Percentiles rank a stretch among this genome's conserved stretches.
These are phyloP conservation scores for Tetragonula carbonaria DNA, from an alignment of 2,888 invertebrate species.

Conservation along the genomic window DNA sequence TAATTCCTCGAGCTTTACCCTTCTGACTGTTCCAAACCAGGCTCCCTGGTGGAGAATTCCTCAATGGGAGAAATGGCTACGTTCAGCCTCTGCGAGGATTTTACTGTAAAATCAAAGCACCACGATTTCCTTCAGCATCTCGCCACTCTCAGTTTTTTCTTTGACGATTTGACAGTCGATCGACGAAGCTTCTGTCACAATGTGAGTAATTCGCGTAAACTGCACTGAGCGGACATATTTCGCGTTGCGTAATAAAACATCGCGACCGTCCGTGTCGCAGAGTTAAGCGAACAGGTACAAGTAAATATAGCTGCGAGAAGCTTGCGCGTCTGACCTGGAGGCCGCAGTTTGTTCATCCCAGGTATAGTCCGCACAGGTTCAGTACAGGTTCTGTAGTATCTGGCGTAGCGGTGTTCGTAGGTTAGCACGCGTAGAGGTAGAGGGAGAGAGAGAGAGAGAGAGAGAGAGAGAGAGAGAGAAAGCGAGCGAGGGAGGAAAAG, in stretches of 20 bases:
- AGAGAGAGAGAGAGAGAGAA: not conserved
- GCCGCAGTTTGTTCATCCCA: constrained; percentile 54
- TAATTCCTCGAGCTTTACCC: constrained; percentile 8
- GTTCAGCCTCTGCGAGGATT: not conserved
- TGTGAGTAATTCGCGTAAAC: too few species aligned
- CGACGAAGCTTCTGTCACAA: too few species aligned
- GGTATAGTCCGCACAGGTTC: constrained; percentile 38
- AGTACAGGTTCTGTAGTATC: constrained; percentile 39
- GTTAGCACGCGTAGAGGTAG: constrained; percentile 25
- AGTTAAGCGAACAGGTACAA: constrained; percentile 24
- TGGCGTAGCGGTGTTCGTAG: constrained; percentile 21
- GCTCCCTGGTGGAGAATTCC: too few species aligned
- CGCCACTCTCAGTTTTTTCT: not conserved
- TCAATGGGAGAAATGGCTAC: too few species aligned
- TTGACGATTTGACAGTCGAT: too few species aligned
- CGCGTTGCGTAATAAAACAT: constrained; percentile 2
- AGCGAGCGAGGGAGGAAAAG: not conserved
- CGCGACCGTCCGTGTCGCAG: constrained; percentile 2
- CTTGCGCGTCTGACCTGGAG: constrained; percentile 44
- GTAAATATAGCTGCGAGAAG: constrained; percentile 28
- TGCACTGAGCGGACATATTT: too few species aligned
- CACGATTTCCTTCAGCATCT: not conserved
- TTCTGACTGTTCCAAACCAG: not conserved
- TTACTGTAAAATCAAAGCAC: not conserved
- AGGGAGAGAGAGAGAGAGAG: not conserved